Evolutionary conservation across 2,797 vertebrate genomes (phyloP), one percentile per base, ranked within the genome.

Genomic region (Catamblyrhynchus diadema): DNA sequence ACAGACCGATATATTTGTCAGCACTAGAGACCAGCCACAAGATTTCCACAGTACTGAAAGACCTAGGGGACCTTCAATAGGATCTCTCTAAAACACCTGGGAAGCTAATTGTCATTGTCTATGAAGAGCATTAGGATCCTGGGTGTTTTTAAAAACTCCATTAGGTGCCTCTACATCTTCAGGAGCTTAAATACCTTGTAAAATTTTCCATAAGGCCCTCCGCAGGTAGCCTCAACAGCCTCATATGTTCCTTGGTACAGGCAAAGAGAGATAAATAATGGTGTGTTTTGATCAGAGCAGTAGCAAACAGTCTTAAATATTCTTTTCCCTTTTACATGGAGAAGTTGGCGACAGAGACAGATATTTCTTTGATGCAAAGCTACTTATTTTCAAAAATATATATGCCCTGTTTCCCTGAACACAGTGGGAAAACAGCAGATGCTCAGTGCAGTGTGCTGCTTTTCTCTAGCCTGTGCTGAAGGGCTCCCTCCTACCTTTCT

Each of bases 171-270:
- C 86, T 88, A 50, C 25, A 59, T 67, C 75, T 88, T 97, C 71
- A 85, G 51, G n/a, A 89, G 67, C 78, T 67, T 85, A 95, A 94
- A 85, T 56, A 87, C 33, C 48, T 77, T 54, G 56, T n/a, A 75
- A 86, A 65, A 61, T 19, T 79, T 91, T 73, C 81, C 87, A 67
- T 61, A 92, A 92, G 64, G 74, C 30, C 44, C 74, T 70, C 92
- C 93, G 83, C 62, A 88, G 81, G 88, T 47, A 77, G 64, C n/a
- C 53, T 79, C 74, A 75, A 70, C 37, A 60, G 70, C 12, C 41
- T 95, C 44, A 8, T 54, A 35, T 21, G 33, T 62, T 90, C 62
- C 51, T 74, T 77, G 67, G 15, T 82, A 37, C 28, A 79, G 54
- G 35, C 37, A 81, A 35, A 75, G 64, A 72, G 50, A 83, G 18